Evolutionary conservation across 2,113 vertebrate genomes (phyloP).

Genomic region (Manacus vitellinus): DNA sequence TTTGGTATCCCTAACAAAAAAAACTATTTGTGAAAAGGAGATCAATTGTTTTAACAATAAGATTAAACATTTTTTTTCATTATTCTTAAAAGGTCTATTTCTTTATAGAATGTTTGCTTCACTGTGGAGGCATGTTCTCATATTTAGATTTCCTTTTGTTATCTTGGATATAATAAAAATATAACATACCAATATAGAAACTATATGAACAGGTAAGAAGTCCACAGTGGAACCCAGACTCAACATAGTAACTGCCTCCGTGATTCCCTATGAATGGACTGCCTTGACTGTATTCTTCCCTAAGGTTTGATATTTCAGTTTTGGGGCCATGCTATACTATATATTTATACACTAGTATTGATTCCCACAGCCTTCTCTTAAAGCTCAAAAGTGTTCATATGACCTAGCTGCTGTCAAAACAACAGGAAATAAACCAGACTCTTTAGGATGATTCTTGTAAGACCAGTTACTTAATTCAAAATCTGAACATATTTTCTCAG

Average conservation of each 20-base stretch:
- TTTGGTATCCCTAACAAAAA: background rate
- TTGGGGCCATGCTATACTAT: background rate
- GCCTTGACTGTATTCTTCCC: background rate
- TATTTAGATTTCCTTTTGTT: background rate
- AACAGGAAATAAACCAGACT: background rate
- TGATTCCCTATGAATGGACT: background rate
- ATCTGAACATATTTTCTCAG: background rate
- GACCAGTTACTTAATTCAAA: background rate
- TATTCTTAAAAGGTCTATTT: background rate
- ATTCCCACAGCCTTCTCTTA: background rate
- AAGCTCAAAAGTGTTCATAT: background rate
- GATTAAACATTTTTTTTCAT: background rate
- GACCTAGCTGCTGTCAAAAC: background rate
- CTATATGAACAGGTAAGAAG: fast-evolving
- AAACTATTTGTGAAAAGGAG: background rate
- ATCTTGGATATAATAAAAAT: background rate
- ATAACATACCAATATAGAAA: background rate
- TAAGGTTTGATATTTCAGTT: background rate
- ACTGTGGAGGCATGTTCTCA: background rate
- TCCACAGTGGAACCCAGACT: background rate
- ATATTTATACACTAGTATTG: background rate
- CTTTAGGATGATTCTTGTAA: background rate
- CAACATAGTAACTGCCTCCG: background rate
- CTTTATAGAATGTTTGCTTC: background rate
- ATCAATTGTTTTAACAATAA: background rate